A percentile compares a stretch with the other conserved stretches of the same genome.
phyloP scores from a whole-genome alignment of 1,140 invertebrate genomes.

The Subanguina moxae region DNA sequence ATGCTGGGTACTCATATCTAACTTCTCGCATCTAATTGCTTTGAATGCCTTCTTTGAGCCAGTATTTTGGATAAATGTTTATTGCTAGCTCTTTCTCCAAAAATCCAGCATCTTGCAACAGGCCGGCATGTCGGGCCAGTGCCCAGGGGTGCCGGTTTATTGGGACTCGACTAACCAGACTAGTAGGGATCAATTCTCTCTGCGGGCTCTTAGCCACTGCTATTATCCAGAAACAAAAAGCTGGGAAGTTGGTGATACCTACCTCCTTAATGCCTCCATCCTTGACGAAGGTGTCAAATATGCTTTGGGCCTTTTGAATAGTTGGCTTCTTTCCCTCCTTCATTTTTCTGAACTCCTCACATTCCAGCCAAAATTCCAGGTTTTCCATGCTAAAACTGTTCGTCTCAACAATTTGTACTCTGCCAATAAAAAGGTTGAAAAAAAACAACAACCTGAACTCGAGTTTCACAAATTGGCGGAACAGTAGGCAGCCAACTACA shows the following conservation, averaged over 20 bases:
- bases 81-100: too few species aligned
- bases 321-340: slow-evolving; percentile 40
- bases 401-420: background rate
- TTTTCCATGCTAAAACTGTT: slow-evolving; percentile 42
- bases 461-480: slow-evolving; percentile 38
- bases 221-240: too few species aligned
- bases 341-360: slow-evolving; percentile 45
- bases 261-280: slow-evolving; percentile 44
- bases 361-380: slow-evolving; percentile 43
- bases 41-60: too few species aligned
- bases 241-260: slow-evolving; percentile 12
- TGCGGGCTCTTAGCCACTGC: too few species aligned
- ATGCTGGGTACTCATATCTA: too few species aligned
- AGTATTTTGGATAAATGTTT: too few species aligned
- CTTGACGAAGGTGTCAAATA: slow-evolving; percentile 31
- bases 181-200: too few species aligned
- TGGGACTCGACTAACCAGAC: too few species aligned
- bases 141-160: too few species aligned
- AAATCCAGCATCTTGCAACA: too few species aligned
- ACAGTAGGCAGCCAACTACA: slow-evolving; percentile 37
- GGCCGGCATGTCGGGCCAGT: too few species aligned
- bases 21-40: too few species aligned
- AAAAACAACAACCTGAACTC: slow-evolving; percentile 16
- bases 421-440: background rate
- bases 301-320: slow-evolving; percentile 34